A percentile compares a stretch with the other conserved stretches of the same genome.
Evolutionary conservation across 2,797 vertebrate species (phyloP).

Genomic region (Spheniscus humboldti): DNA sequence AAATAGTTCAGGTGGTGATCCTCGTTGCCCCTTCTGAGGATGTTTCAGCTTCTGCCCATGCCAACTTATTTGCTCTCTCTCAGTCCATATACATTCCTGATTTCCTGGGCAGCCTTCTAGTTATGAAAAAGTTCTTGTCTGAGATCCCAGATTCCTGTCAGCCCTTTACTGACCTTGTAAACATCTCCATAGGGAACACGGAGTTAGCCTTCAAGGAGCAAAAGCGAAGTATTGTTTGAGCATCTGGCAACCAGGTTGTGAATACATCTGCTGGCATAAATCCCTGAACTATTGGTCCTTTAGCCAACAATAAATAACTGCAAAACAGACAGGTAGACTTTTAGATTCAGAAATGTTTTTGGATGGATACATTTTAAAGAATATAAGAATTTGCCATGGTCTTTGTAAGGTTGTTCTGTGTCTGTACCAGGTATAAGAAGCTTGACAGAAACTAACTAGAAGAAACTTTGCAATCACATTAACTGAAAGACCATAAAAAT

Average conservation of each 20-base stretch:
- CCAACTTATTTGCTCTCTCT: neutral
- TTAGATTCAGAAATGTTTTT: neutral
- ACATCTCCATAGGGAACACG: neutral
- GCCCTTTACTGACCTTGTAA: neutral
- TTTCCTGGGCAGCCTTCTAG: neutral
- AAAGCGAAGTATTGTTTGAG: neutral
- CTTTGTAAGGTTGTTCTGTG: neutral
- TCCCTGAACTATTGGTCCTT: neutral
- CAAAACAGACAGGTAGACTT: neutral
- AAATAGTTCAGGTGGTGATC: neutral
- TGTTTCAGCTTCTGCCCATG: neutral
- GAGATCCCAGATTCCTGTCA: neutral
- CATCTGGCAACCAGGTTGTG: neutral
- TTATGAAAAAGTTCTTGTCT: neutral
- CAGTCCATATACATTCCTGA: neutral
- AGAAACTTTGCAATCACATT: neutral
- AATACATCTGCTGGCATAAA: neutral
- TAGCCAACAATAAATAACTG: neutral
- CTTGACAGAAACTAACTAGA: neutral
- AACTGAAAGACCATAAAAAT: neutral
- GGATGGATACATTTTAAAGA: neutral
- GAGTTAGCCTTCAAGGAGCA: neutral
- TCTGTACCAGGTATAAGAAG: neutral
- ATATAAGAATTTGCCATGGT: neutral
- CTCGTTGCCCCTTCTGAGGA: neutral